Evolutionary conservation across 2,113 vertebrate species (phyloP).

Genomic region (Thryonomys swinderianus): DNA sequence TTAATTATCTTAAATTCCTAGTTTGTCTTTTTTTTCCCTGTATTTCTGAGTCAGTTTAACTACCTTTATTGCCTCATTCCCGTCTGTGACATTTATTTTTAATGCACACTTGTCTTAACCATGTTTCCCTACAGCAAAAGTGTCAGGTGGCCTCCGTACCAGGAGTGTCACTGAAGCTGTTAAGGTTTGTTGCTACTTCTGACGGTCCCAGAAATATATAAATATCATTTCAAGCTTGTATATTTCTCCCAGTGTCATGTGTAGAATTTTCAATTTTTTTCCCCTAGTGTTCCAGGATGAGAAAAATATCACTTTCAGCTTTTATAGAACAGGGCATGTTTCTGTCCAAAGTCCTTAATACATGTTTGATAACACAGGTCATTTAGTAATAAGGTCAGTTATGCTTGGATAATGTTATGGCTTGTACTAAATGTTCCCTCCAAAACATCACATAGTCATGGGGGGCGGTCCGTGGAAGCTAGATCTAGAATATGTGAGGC

Average conservation of each 20-base stretch:
- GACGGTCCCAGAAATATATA: neutral
- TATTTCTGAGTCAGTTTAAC: neutral
- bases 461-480: neutral
- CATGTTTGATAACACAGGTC: neutral
- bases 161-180: neutral
- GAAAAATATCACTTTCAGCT: neutral
- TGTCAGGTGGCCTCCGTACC: neutral
- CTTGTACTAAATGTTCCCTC: neutral
- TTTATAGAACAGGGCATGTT: neutral
- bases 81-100: neutral
- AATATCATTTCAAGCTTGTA: neutral
- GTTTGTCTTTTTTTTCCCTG: too few relatives aligned
- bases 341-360: neutral
- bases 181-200: neutral
- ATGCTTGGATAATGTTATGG: neutral
- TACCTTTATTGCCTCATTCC: neutral
- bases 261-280: neutral
- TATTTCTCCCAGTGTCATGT: neutral
- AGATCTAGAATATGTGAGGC: neutral
- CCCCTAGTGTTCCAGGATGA: neutral
- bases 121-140: neutral
- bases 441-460: neutral
- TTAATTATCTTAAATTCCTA: neutral
- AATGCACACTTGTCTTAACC: neutral
- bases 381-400: neutral